Evolutionary conservation across 2,113 vertebrate genomes (phyloP).

Genomic region (Gymnocephalus cernua): DNA sequence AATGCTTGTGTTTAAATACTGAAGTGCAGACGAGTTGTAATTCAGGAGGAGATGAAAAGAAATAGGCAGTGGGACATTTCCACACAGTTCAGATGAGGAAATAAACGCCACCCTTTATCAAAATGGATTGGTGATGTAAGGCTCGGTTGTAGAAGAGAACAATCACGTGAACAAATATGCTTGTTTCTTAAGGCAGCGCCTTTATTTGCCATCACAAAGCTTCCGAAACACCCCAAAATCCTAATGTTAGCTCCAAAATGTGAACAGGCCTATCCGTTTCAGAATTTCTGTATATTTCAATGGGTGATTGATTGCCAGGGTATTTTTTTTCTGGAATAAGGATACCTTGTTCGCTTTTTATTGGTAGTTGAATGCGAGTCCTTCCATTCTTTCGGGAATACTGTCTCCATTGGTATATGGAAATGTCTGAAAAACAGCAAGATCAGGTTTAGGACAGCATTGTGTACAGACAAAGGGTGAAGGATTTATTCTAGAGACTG

Average conservation of each 20-base stretch:
- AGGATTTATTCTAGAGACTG: constrained; percentile 93
- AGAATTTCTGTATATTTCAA: constrained; percentile 80
- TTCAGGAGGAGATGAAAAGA: constrained; percentile 53
- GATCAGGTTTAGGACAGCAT: constrained; percentile 98
- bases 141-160: constrained; percentile 88
- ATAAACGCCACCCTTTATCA: constrained; percentile 83
- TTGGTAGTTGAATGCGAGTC: constrained; percentile 97
- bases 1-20: constrained; percentile 28
- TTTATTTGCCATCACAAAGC: constrained; percentile 96
- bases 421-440: constrained; percentile 97
- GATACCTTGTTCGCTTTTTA: constrained; percentile 93
- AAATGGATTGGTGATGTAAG: constrained; percentile 86
- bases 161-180: constrained; percentile 99
- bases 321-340: constrained; percentile 84
- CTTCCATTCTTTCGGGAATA: constrained; percentile 99
- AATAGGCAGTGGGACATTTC: constrained; percentile 65
- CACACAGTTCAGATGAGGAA: constrained; percentile 76
- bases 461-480: constrained; percentile 98
- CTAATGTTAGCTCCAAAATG: constrained; percentile 86
- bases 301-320: constrained; percentile 86
- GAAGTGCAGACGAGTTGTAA: constrained; percentile 38
- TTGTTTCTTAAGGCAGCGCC: constrained; percentile 95
- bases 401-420: constrained; percentile 93
- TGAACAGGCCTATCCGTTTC: constrained; percentile 69
- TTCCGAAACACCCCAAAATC: constrained; percentile 88